A percentile compares a stretch with the other conserved stretches of the same genome.
These are phyloP conservation scores for Carollia perspicillata DNA, from an alignment of 2,113 vertebrate species.

Conservation along the genomic window DNA sequence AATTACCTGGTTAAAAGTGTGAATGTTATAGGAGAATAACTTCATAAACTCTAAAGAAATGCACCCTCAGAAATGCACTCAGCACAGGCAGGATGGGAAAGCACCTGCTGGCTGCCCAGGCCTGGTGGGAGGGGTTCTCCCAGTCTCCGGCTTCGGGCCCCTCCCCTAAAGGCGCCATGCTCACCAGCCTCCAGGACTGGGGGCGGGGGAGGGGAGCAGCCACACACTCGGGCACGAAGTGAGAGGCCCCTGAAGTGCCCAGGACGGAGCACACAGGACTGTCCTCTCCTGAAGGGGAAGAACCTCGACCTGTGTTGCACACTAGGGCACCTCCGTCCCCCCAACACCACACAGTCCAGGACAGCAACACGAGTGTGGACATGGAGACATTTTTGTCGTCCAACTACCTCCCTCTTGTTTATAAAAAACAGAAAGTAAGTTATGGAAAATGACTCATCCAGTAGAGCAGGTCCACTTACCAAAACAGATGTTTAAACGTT, in stretches of 20 bases:
- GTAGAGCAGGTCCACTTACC: neutral
- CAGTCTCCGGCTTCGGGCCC: too few species aligned
- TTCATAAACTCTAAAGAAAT: neutral
- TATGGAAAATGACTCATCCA: neutral
- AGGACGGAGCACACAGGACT: neutral
- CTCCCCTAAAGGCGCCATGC: neutral
- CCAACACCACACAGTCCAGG: neutral
- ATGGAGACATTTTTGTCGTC: neutral
- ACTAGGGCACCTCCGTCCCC: neutral
- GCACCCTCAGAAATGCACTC: neutral
- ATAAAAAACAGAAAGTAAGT: neutral
- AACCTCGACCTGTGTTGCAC: neutral
- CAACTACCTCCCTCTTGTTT: neutral
- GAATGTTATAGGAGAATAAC: neutral
- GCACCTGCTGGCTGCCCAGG: rapidly evolving
- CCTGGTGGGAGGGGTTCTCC: too few species aligned
- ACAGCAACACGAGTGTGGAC: rapidly evolving
- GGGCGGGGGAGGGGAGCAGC: neutral
- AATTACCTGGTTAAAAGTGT: neutral
- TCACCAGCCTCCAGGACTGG: neutral
- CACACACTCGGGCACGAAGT: neutral
- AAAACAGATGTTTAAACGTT: neutral
- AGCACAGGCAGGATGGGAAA: neutral
- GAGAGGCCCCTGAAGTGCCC: neutral
- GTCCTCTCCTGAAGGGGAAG: neutral